Conservation (phyloP, 1,140 invertebrate species). For the Pseudomyrmex dendroicus region DNA sequence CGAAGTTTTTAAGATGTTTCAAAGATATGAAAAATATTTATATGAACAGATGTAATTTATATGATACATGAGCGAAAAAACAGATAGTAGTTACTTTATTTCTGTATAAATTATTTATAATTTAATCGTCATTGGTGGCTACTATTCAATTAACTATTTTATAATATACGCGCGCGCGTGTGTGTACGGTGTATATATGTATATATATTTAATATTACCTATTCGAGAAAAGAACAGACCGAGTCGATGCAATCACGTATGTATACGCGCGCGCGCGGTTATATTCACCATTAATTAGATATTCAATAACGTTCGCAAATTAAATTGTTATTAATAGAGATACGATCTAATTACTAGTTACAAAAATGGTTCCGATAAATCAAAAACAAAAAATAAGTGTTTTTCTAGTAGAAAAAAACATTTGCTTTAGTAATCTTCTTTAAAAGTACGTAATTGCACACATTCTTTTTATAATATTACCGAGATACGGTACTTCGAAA, state of each 20-base stretch:
- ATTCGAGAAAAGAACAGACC: conserved; percentile 6
- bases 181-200: neutral
- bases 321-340: conserved; percentile 33
- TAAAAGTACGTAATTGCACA: neutral
- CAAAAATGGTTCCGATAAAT: conserved; percentile 12
- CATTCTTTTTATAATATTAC: conserved; percentile 29
- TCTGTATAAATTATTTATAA: conserved; percentile 47
- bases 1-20: neutral
- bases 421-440: neutral
- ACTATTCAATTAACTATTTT: conserved; percentile 32
- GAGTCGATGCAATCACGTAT: neutral
- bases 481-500: neutral
- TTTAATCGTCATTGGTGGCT: conserved; percentile 34
- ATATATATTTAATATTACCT: conserved; percentile 38
- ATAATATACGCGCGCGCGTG: conserved; percentile 4
- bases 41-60: conserved; percentile 13
- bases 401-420: neutral
- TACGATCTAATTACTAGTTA: conserved; percentile 30
- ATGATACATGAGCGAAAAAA: neutral
- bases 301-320: conserved; percentile 31
- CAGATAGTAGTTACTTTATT: conserved; percentile 4
- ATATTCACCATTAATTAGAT: conserved; percentile 20
- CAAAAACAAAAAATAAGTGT: neutral
- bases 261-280: no score
- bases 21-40: neutral